A percentile compares a stretch with the other conserved stretches of the same genome.
Evolutionary conservation across 1,140 invertebrate species (phyloP).

Genomic region (Brachionus calyciflorus): DNA sequence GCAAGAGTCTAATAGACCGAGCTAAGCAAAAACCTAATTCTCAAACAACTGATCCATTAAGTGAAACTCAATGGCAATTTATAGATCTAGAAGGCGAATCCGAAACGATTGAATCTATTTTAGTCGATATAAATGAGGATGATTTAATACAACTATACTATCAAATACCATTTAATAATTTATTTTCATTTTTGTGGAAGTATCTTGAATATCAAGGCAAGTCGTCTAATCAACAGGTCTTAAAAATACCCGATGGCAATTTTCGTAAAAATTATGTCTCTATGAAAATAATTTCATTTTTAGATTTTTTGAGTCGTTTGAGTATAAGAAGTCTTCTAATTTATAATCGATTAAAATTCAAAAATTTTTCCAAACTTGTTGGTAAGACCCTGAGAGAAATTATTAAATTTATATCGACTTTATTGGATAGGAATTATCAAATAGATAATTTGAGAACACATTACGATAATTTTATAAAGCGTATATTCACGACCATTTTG

Average conservation of each 20-base stretch:
- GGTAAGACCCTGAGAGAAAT: constrained; percentile 40
- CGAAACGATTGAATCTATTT: constrained; percentile 25
- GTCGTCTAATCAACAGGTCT: neutral
- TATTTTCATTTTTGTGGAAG: constrained; percentile 30
- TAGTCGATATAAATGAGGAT: constrained; percentile 29
- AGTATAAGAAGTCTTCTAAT: constrained; percentile 20
- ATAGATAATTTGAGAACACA: neutral
- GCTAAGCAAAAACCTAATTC: neutral
- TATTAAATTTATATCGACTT: constrained; percentile 23
- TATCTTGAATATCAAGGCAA: constrained; percentile 43
- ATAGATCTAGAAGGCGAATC: constrained; percentile 37
- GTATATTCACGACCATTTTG: constrained; percentile 38
- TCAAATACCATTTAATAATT: constrained; percentile 40
- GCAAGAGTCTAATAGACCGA: neutral
- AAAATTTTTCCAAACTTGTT: constrained; percentile 42
- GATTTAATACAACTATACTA: constrained; percentile 30
- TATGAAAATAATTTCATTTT: constrained; percentile 42
- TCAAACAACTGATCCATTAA: neutral
- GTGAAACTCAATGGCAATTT: constrained; percentile 32
- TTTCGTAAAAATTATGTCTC: constrained; percentile 34
- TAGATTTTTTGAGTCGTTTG: constrained; percentile 34
- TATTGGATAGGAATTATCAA: neutral
- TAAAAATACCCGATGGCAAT: neutral
- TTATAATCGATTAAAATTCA: constrained; percentile 35
- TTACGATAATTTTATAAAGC: constrained; percentile 36